Evolutionary conservation across 64 coral and sea anemone species (phyloP).

Genomic region (Actinia tenebrosa): DNA sequence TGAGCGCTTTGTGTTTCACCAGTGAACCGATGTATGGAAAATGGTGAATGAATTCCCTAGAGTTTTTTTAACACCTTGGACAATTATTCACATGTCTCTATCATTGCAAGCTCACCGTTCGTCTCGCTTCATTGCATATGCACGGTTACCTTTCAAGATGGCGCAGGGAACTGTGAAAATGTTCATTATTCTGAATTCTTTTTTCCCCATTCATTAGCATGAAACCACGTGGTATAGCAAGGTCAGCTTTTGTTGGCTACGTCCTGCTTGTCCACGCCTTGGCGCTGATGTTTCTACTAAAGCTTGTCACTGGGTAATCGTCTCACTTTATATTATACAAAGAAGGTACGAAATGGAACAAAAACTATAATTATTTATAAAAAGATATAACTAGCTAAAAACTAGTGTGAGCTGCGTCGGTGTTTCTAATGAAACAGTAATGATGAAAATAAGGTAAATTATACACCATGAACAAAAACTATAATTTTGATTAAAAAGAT

Average conservation of each 20-base stretch:
- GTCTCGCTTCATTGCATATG: no score
- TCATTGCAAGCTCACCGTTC: no score
- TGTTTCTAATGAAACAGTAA: no score
- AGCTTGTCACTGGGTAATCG: conserved; percentile 8
- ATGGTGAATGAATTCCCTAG: no score
- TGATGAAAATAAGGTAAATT: no score
- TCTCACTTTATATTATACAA: not conserved
- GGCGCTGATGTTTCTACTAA: conserved; percentile 15
- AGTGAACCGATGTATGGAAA: no score
- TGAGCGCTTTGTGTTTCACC: no score
- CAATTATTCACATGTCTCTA: no score
- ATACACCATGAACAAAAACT: not conserved
- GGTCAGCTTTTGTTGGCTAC: conserved; percentile 5
- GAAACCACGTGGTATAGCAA: conserved; percentile 23
- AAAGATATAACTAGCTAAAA: no score
- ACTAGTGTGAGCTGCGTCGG: no score
- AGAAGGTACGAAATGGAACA: not conserved
- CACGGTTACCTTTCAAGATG: not conserved
- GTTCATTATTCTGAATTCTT: not conserved
- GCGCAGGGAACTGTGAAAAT: no score
- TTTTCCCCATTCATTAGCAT: not conserved
- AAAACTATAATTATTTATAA: not conserved
- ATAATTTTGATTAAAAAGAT: not conserved
- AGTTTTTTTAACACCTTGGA: no score
- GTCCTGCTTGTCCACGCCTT: conserved; percentile 10